Evolutionary conservation across 2,797 vertebrate species (phyloP).

Genomic region (Sebastes steindachneri): DNA sequence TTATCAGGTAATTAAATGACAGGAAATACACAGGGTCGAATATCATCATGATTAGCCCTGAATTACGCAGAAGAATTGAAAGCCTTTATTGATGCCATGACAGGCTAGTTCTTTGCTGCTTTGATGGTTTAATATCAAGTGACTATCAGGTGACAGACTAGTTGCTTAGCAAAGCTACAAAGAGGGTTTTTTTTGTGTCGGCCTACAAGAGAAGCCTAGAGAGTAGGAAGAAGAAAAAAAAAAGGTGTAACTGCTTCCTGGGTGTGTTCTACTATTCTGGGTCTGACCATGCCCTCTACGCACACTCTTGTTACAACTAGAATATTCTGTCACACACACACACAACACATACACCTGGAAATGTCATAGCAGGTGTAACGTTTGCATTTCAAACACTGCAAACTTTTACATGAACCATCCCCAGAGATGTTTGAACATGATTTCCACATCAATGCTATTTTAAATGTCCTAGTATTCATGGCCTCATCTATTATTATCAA

Average conservation of each 20-base stretch:
- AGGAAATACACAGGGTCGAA: conserved; percentile 9
- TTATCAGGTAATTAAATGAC: conserved; percentile 10
- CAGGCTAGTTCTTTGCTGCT: not conserved
- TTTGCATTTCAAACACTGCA: not conserved
- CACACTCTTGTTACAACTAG: conserved; percentile 26
- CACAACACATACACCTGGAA: not conserved
- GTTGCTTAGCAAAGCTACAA: conserved; percentile 13
- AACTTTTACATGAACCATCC: not conserved
- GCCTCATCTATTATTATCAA: not conserved
- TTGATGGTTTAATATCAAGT: not conserved
- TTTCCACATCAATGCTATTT: not conserved
- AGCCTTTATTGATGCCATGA: not conserved
- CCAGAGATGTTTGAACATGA: not conserved
- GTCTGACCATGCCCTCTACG: conserved; percentile 31
- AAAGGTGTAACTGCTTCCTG: conserved; percentile 63
- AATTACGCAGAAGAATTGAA: not conserved
- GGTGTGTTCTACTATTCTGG: conserved; percentile 62
- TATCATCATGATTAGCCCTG: not conserved
- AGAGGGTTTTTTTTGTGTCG: conserved; percentile 3
- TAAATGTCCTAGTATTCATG: not conserved
- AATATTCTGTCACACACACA: conserved; percentile 11
- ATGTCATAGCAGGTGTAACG: not conserved
- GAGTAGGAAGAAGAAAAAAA: not conserved
- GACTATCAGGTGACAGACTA: conserved; percentile 48
- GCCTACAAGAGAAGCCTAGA: conserved; percentile 44